A percentile compares a stretch with the other conserved stretches of the same genome.
Evolutionary conservation across 2,113 vertebrate species (phyloP).

Genomic region (Potamarius usumacintae): DNA sequence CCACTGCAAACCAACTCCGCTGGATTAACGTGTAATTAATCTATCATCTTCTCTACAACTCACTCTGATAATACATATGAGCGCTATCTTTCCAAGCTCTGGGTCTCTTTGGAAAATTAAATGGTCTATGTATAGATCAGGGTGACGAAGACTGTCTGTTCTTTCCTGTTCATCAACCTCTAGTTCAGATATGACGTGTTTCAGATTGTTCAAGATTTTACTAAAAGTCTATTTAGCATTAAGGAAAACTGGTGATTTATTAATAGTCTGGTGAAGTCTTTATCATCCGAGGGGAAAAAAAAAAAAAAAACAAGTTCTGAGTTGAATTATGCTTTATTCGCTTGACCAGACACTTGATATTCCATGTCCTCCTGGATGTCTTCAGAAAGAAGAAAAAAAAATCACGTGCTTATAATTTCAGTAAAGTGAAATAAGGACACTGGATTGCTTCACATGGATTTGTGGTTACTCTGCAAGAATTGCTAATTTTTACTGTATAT

Average conservation of each 20-base stretch:
- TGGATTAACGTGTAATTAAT: slow-evolving; percentile 60
- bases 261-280: background rate
- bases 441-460: slow-evolving; percentile 8
- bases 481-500: background rate
- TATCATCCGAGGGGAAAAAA: background rate
- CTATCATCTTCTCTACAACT: slow-evolving; percentile 52
- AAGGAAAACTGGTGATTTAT: background rate
- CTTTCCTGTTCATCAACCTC: no score
- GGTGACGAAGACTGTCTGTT: background rate
- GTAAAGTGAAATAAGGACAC: background rate
- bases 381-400: background rate
- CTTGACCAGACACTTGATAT: background rate
- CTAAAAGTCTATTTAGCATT: background rate
- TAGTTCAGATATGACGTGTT: background rate
- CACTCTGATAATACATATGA: slow-evolving; percentile 48
- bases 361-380: background rate
- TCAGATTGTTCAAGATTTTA: background rate
- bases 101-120: slow-evolving; percentile 38
- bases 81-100: slow-evolving; percentile 29
- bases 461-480: background rate
- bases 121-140: slow-evolving; percentile 22
- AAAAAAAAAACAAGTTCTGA: background rate
- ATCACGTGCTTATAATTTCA: background rate
- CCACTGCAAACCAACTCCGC: slow-evolving; percentile 49
- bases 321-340: background rate